Conservation (phyloP, 2,888 invertebrate genomes). For the Dione juno region DNA sequence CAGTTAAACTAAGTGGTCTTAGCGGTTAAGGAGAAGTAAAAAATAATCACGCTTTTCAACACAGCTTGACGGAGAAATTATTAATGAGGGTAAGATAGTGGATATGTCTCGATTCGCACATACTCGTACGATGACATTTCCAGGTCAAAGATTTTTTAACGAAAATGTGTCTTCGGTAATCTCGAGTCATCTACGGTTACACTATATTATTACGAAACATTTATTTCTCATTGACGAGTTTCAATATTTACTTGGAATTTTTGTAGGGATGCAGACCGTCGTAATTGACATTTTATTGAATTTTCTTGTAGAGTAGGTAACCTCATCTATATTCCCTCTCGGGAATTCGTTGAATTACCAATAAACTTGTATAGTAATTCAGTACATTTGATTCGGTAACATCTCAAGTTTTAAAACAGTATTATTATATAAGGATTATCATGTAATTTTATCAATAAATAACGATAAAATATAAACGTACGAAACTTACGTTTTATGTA, state of each 20-base stretch:
- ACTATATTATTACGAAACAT: background rate
- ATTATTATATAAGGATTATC: background rate
- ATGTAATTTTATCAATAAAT: background rate
- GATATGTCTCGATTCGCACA: constrained; percentile 62
- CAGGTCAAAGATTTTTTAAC: constrained; percentile 71
- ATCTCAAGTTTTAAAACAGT: background rate
- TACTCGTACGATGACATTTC: constrained; percentile 65
- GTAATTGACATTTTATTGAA: background rate
- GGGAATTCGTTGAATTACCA: too few species aligned
- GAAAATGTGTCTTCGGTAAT: constrained; percentile 10
- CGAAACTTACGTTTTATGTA: constrained; percentile 14
- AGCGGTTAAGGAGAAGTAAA: constrained; percentile 30
- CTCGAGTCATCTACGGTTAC: background rate
- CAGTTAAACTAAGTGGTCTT: constrained; percentile 57
- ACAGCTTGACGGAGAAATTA: constrained; percentile 55
- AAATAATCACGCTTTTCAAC: constrained; percentile 52
- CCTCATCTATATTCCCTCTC: too few species aligned
- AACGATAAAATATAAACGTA: constrained; percentile 6
- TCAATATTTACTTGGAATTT: background rate
- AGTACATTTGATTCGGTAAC: background rate
- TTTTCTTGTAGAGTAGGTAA: background rate
- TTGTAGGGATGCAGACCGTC: background rate
- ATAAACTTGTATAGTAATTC: background rate
- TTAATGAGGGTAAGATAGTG: constrained; percentile 50
- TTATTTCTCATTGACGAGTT: background rate